These are phyloP conservation scores for Cheilosia variabilis DNA, from an alignment of 2,888 invertebrate species.

Conservation along the genomic window DNA sequence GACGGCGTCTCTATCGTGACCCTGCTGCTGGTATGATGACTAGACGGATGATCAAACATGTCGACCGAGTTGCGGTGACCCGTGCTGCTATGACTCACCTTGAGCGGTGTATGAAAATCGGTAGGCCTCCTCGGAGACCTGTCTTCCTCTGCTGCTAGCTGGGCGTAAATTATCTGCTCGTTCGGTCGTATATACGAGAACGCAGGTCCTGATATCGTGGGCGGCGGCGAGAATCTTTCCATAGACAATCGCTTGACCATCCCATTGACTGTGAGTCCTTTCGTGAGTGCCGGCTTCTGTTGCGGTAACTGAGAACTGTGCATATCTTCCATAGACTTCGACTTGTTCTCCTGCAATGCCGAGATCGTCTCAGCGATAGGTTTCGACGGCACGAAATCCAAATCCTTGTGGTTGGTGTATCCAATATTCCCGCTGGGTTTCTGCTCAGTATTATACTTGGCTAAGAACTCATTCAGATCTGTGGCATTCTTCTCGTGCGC, in stretches of 20 bases:
- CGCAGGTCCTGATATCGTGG: constrained; percentile 90
- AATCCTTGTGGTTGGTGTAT: constrained; percentile 84
- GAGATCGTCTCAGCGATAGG: constrained; percentile 83
- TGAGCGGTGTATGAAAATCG: constrained; percentile 31
- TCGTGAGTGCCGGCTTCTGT: constrained; percentile 88
- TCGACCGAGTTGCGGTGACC: constrained; percentile 75
- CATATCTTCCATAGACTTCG: constrained; percentile 86
- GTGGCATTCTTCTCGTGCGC: constrained; percentile 81
- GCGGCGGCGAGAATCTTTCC: constrained; percentile 88
- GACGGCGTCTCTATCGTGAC: constrained; percentile 53
- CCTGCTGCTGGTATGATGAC: constrained; percentile 76
- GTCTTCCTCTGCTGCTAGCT: constrained; percentile 85
- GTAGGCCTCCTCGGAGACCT: constrained; percentile 24
- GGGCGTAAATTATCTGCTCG: constrained; percentile 90
- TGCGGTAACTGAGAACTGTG: constrained; percentile 90
- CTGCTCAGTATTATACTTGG: constrained; percentile 79
- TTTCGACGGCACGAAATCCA: constrained; percentile 83
- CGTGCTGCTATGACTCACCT: constrained; percentile 48
- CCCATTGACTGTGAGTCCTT: constrained; percentile 90
- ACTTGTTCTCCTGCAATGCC: constrained; percentile 80
- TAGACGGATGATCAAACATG: constrained; percentile 78
- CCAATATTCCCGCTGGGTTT: constrained; percentile 84
- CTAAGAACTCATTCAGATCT: constrained; percentile 79
- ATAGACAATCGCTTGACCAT: constrained; percentile 90
- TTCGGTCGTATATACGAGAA: constrained; percentile 90